Conservation (phyloP, 2,113 vertebrate species). For the Calidris pugnax region DNA sequence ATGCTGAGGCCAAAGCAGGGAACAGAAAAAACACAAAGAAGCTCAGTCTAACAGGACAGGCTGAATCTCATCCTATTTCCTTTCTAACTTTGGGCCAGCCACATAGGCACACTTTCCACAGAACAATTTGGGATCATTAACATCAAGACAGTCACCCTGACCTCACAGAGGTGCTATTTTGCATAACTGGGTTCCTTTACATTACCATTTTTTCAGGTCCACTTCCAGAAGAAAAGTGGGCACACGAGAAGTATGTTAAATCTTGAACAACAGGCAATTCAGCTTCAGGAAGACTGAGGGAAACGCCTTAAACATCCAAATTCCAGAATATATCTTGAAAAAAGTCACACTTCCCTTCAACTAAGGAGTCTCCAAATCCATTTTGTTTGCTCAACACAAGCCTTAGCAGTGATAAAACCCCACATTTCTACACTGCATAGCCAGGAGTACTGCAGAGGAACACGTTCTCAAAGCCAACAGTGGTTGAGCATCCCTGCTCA, state of each 20-base stretch:
- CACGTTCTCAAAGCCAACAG: not conserved
- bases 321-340: not conserved
- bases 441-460: not conserved
- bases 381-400: not conserved
- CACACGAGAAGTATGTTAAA: not conserved
- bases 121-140: not conserved
- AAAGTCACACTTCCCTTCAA: not conserved
- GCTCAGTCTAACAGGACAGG: not conserved
- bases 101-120: not conserved
- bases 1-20: not conserved
- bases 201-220: not conserved
- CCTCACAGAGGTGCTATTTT: not conserved
- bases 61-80: not conserved
- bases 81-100: not conserved
- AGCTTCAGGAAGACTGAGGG: not conserved
- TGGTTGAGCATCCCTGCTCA: not conserved
- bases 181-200: rapidly evolving
- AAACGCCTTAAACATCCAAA: not conserved
- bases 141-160: not conserved
- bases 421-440: not conserved
- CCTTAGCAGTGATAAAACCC: not conserved
- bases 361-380: not conserved
- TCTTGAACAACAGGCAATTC: not conserved
- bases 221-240: not conserved
- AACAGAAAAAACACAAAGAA: not conserved